A percentile compares a stretch with the other conserved stretches of the same genome.
phyloP scores from a whole-genome alignment of 2,888 invertebrate species.

The Eupithecia vulgata region DNA sequence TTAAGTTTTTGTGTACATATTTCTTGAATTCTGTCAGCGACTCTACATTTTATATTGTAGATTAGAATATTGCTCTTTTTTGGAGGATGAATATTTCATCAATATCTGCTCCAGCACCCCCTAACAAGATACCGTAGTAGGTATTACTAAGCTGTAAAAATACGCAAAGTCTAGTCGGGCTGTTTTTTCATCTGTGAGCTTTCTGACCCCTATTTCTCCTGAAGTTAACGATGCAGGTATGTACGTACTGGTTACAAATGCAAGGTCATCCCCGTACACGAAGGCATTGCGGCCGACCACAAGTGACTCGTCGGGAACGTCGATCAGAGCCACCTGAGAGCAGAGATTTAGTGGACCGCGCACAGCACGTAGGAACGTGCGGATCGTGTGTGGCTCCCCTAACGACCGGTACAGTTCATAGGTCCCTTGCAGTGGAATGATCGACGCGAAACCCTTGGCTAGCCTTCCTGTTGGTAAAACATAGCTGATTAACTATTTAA shows the following conservation, averaged over 20 bases:
- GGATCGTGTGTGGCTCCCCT: constrained; percentile 77
- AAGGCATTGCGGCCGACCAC: constrained; percentile 67
- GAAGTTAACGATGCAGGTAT: not conserved
- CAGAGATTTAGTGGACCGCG: constrained; percentile 59
- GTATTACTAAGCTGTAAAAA: no score
- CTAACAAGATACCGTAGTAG: no score
- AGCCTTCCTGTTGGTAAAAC: constrained; percentile 58
- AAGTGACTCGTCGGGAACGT: constrained; percentile 51
- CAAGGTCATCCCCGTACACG: constrained; percentile 67
- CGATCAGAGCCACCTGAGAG: constrained; percentile 51
- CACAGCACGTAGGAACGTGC: constrained; percentile 65
- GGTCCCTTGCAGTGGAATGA: constrained; percentile 71
- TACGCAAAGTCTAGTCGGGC: no score
- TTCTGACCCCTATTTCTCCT: no score
- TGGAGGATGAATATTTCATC: no score
- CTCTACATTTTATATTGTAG: no score
- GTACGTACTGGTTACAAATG: constrained; percentile 56
- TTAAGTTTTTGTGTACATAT: no score
- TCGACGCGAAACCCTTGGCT: constrained; percentile 62
- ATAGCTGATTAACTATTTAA: not conserved
- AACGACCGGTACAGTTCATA: constrained; percentile 74
- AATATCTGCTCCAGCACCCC: no score
- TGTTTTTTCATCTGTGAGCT: no score
- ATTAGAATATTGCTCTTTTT: no score
- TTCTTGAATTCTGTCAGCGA: no score